Percentiles rank a stretch among this genome's conserved stretches.
phyloP scores from a whole-genome alignment of 2,888 invertebrate species.

The Trissolcus brochymenae region DNA sequence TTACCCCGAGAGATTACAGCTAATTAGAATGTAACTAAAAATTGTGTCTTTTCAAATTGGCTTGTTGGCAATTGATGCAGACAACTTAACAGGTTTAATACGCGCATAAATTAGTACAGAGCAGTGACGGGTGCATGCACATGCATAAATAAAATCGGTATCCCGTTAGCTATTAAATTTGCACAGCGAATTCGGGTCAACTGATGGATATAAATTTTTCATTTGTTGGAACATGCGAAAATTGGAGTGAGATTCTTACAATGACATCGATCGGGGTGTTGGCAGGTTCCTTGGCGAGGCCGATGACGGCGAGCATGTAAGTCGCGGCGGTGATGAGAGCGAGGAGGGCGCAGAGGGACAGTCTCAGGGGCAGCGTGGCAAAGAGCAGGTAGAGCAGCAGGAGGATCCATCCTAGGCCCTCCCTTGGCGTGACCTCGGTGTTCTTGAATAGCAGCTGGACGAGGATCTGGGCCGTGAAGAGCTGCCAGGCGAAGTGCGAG shows the following conservation, averaged over 20 bases:
- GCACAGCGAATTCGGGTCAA: too few relatives aligned
- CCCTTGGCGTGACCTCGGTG: slow-evolving; percentile 80
- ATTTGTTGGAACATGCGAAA: neutral
- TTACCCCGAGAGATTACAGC: too few relatives aligned
- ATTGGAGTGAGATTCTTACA: slow-evolving; percentile 62
- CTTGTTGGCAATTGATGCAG: neutral
- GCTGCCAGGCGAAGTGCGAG: slow-evolving; percentile 82
- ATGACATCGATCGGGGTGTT: slow-evolving; percentile 76
- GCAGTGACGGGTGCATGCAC: too few relatives aligned
- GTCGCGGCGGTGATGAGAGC: slow-evolving; percentile 80
- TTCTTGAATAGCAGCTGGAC: slow-evolving; percentile 81
- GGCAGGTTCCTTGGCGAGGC: slow-evolving; percentile 76
- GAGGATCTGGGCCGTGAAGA: slow-evolving; percentile 81
- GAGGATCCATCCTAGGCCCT: slow-evolving; percentile 85
- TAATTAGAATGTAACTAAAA: too few relatives aligned
- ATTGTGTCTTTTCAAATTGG: too few relatives aligned
- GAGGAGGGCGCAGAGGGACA: slow-evolving; percentile 81
- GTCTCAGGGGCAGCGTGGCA: slow-evolving; percentile 84
- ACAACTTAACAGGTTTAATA: neutral
- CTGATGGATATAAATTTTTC: neutral
- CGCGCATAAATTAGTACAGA: too few relatives aligned
- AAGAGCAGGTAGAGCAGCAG: slow-evolving; percentile 85
- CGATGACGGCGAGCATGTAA: slow-evolving; percentile 80
- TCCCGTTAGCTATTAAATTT: too few relatives aligned
- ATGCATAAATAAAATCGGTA: too few relatives aligned